A percentile compares a stretch with the other conserved stretches of the same genome.
Conservation (phyloP, 37 sponge, comb jelly and placozoan species). For the Crambe crambe region DNA sequence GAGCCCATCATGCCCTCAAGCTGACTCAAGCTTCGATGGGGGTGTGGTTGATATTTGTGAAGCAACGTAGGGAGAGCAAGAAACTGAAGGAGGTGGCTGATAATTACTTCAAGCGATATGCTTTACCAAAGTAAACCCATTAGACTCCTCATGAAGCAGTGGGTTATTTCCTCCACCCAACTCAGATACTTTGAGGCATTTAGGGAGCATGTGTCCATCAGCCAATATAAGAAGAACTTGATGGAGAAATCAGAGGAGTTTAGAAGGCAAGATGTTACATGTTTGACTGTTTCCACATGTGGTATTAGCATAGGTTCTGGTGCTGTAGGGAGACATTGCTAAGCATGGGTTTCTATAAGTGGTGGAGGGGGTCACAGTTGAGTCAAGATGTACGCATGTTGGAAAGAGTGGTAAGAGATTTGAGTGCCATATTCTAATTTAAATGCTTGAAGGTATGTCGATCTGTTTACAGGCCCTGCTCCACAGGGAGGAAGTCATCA, state of each 20-base stretch:
- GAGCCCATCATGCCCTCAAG: not conserved
- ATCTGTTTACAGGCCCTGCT: slow-evolving; percentile 47
- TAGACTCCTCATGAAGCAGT: too few relatives aligned
- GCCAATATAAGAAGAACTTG: slow-evolving; percentile 26
- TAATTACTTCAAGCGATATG: slow-evolving; percentile 33
- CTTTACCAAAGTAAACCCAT: slow-evolving; percentile 48
- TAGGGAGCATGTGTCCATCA: slow-evolving; percentile 11
- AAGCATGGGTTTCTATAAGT: slow-evolving; percentile 52
- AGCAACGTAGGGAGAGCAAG: slow-evolving; percentile 25
- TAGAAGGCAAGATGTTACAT: slow-evolving; percentile 31
- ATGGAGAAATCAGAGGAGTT: slow-evolving; percentile 11
- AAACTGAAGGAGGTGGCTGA: slow-evolving; percentile 19
- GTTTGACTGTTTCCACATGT: not conserved
- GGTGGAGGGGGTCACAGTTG: slow-evolving; percentile 46
- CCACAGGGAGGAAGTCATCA: slow-evolving; percentile 47
- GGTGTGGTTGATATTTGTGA: slow-evolving; percentile 28
- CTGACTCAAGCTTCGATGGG: not conserved
- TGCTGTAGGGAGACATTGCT: slow-evolving; percentile 39
- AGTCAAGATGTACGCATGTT: slow-evolving; percentile 44
- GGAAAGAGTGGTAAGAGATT: slow-evolving; percentile 50
- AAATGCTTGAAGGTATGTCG: too few relatives aligned
- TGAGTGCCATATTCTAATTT: not conserved
- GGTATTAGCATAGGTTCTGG: not conserved
- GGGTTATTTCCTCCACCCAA: not conserved
- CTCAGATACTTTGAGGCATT: slow-evolving; percentile 43